phyloP scores from a whole-genome alignment of 2,888 invertebrate species.

The Leucophenga montana region DNA sequence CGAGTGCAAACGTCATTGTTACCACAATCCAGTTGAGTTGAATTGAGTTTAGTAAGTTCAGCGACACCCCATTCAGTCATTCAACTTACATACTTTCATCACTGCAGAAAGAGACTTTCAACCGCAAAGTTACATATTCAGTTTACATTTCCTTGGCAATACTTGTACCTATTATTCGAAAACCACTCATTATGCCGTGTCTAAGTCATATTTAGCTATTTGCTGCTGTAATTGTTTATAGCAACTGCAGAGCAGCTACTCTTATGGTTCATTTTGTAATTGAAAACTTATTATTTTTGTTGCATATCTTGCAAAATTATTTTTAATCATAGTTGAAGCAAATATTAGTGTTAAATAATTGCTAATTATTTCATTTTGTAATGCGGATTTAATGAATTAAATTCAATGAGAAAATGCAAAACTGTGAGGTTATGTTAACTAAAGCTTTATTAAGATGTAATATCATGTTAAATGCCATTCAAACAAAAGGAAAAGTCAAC shows the following conservation, averaged over 20 bases:
- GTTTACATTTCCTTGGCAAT: neutral
- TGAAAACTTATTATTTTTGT: neutral
- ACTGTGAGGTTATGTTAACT: too few relatives aligned
- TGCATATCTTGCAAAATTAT: neutral
- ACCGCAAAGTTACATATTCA: neutral
- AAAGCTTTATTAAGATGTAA: too few relatives aligned
- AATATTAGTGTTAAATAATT: conserved; percentile 1
- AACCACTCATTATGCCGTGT: conserved; percentile 6
- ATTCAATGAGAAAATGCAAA: neutral
- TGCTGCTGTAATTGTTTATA: neutral
- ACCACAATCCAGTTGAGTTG: too few relatives aligned
- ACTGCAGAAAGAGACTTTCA: neutral
- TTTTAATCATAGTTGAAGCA: neutral
- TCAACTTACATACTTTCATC: conserved; percentile 15
- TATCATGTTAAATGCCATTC: too few relatives aligned
- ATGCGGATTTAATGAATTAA: neutral
- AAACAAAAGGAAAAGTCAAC: too few relatives aligned
- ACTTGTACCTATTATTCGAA: neutral
- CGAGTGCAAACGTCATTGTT: neutral
- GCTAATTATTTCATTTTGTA: neutral
- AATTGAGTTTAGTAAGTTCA: neutral
- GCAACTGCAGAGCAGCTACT: neutral
- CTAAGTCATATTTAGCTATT: neutral
- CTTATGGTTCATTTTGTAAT: neutral
- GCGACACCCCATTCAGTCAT: neutral